These are phyloP conservation scores for Seriola quinqueradiata DNA, from an alignment of 2,113 vertebrate species.

Conservation along the genomic window DNA sequence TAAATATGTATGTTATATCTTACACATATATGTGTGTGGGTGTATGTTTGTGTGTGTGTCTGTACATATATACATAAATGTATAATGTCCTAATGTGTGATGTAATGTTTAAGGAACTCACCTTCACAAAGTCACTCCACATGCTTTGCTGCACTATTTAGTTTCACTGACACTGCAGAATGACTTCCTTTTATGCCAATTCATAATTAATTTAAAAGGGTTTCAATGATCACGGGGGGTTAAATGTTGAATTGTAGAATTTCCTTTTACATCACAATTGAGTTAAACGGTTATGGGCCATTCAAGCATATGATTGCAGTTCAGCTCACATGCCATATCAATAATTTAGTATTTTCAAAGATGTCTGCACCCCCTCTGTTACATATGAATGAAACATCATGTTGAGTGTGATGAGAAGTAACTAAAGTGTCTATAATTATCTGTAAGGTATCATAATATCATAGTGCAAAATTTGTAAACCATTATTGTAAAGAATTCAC, in stretches of 20 bases:
- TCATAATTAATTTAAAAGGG: slow-evolving; percentile 38
- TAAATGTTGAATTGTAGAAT: not conserved
- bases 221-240: slow-evolving; percentile 7
- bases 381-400: slow-evolving; percentile 19
- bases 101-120: slow-evolving; percentile 15
- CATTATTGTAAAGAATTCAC: not conserved
- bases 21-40: too few species aligned
- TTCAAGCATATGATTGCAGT: slow-evolving; percentile 43
- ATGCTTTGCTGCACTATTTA: not conserved
- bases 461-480: not conserved
- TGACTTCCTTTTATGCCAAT: slow-evolving; percentile 20
- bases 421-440: not conserved
- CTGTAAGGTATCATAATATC: not conserved
- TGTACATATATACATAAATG: not conserved
- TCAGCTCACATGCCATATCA: slow-evolving; percentile 48
- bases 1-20: too few species aligned
- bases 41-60: too few species aligned
- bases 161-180: slow-evolving; percentile 1
- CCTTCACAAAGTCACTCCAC: not conserved
- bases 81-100: not conserved
- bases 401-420: not conserved
- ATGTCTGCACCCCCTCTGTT: not conserved
- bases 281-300: slow-evolving; percentile 23
- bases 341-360: slow-evolving; percentile 45
- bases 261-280: slow-evolving; percentile 40